phyloP scores from a whole-genome alignment of 2,797 vertebrate species.

The Pipistrellus pygmaeus region DNA sequence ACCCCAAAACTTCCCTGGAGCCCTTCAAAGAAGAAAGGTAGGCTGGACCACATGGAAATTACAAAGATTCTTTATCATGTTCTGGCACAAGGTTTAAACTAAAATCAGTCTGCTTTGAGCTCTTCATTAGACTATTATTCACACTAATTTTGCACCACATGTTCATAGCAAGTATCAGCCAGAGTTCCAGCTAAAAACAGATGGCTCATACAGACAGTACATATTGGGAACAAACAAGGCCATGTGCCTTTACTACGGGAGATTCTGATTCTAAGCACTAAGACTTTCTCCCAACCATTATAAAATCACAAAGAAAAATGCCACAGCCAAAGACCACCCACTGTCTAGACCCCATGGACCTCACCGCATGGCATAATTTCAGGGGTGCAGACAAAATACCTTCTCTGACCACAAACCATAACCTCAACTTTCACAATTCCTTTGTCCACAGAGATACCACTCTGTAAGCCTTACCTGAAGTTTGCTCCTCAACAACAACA shows the following conservation, averaged over 20 bases:
- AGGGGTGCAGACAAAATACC: constrained; percentile 13
- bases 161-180: background rate
- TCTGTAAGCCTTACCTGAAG: constrained; percentile 5
- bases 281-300: background rate
- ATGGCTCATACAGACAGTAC: background rate
- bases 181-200: constrained; percentile 15
- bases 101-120: constrained; percentile 55
- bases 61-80: background rate
- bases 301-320: constrained; percentile 1
- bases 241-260: background rate
- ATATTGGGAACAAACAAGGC: background rate
- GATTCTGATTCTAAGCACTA: background rate
- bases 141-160: constrained; percentile 9
- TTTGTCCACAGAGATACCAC: background rate
- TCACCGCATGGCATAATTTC: background rate
- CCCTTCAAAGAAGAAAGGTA: background rate
- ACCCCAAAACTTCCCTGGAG: background rate
- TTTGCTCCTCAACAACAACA: constrained; percentile 3
- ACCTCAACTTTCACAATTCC: background rate
- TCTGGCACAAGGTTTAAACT: constrained; percentile 16
- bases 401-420: constrained; percentile 13
- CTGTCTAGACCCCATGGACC: background rate
- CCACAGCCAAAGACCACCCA: background rate
- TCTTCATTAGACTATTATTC: constrained; percentile 52
- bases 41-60: background rate